These are phyloP conservation scores for Drosophila pruinosa DNA, from an alignment of 1,140 invertebrate genomes.

Conservation along the genomic window DNA sequence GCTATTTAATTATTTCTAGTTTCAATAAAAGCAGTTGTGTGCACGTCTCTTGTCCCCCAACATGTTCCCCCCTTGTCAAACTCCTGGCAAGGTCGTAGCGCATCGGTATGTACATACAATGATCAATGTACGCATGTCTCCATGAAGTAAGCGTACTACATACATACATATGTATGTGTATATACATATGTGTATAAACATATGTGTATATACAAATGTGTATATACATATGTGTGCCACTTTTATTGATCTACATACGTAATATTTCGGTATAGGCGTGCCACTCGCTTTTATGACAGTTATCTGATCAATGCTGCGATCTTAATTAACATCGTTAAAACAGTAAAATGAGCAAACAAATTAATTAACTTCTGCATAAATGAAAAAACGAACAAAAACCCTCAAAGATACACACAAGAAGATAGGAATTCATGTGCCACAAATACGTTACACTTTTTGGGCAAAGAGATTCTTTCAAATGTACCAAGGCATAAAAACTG, in stretches of 20 bases:
- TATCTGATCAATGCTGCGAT: conserved; percentile 8
- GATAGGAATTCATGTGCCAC: neutral
- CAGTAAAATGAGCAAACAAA: conserved; percentile 15
- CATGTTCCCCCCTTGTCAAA: neutral
- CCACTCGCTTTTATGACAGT: neutral
- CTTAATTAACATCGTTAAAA: conserved; percentile 15
- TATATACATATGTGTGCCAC: too few relatives aligned
- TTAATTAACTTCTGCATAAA: conserved; percentile 4
- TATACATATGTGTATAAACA: conserved; percentile 4
- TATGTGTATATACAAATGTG: neutral
- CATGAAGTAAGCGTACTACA: too few relatives aligned
- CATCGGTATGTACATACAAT: conserved; percentile 18
- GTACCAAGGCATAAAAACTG: neutral
- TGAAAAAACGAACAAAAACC: neutral
- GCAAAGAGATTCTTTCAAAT: neutral
- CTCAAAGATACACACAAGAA: neutral
- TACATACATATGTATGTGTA: conserved; percentile 4
- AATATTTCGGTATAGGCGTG: neutral
- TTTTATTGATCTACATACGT: neutral
- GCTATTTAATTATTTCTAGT: conserved; percentile 73
- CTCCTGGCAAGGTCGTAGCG: conserved; percentile 23
- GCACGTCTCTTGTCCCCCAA: conserved; percentile 5
- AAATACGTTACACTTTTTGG: conserved; percentile 1
- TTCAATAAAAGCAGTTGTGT: conserved; percentile 43
- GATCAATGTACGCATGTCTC: too few relatives aligned